Evolutionary conservation across 2,113 vertebrate species (phyloP).

Genomic region (Mystacornis crossleyi): DNA sequence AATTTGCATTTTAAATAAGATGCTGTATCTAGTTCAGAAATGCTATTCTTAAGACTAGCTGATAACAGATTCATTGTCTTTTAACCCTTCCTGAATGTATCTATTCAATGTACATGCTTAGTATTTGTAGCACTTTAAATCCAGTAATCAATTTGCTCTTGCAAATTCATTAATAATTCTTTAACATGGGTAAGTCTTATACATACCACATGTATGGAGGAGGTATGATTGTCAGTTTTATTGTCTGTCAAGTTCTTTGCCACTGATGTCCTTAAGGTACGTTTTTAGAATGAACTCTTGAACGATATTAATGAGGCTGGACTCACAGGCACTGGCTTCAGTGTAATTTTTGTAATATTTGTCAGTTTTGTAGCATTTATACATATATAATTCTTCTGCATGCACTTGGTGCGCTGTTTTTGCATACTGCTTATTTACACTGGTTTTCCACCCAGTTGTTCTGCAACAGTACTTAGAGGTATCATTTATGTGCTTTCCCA

Average conservation of each 20-base stretch:
- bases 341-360: not conserved
- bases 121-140: not conserved
- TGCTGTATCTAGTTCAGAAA: not conserved
- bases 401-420: not conserved
- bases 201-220: not conserved
- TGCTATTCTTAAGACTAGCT: not conserved
- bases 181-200: not conserved
- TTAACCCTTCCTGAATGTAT: not conserved
- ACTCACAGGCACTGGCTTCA: not conserved
- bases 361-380: not conserved
- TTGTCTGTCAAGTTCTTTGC: not conserved
- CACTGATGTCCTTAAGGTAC: not conserved
- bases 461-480: not conserved
- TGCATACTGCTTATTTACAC: not conserved
- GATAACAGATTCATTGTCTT: not conserved
- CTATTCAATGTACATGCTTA: not conserved
- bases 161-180: not conserved
- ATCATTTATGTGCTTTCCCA: not conserved
- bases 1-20: not conserved
- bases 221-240: not conserved
- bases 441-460: not conserved
- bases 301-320: fast-evolving
- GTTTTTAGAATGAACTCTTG: not conserved
- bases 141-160: not conserved
- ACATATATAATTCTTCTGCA: not conserved